Percentiles rank a stretch among this genome's conserved stretches.
phyloP scores from a whole-genome alignment of 1,140 invertebrate genomes.

The Rhyacophila brunnea region DNA sequence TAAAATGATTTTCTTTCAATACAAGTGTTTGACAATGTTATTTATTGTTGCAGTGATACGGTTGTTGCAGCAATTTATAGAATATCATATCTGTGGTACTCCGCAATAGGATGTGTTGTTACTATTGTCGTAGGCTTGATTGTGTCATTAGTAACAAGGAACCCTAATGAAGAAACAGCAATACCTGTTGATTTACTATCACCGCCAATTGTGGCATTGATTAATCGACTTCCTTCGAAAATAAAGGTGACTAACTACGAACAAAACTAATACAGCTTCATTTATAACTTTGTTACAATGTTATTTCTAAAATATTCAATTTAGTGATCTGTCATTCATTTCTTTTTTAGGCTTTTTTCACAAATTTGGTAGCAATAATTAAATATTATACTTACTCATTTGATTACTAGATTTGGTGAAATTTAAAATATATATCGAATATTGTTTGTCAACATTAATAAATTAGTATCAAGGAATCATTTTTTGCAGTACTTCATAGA shows the following conservation, averaged over 20 bases:
- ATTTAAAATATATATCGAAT: too few relatives aligned
- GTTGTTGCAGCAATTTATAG: slow-evolving; percentile 56
- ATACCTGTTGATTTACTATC: slow-evolving; percentile 52
- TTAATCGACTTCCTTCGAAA: slow-evolving; percentile 44
- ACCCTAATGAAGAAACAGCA: slow-evolving; percentile 47
- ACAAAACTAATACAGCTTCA: too few relatives aligned
- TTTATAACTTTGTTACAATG: too few relatives aligned
- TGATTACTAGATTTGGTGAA: too few relatives aligned
- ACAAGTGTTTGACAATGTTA: not conserved
- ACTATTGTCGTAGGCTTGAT: slow-evolving; percentile 71
- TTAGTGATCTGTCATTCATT: too few relatives aligned
- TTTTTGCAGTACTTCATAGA: too few relatives aligned
- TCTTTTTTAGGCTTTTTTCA: too few relatives aligned
- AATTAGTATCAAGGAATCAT: too few relatives aligned
- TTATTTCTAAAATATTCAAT: too few relatives aligned
- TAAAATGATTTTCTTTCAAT: not conserved
- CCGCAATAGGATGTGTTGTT: slow-evolving; percentile 69
- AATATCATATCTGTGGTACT: slow-evolving; percentile 68
- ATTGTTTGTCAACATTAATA: too few relatives aligned
- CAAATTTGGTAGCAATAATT: too few relatives aligned
- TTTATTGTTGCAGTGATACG: not conserved
- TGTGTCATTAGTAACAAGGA: slow-evolving; percentile 66
- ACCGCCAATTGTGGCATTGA: slow-evolving; percentile 44
- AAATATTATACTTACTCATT: too few relatives aligned
- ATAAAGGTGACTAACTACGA: slow-evolving; percentile 45